Evolutionary conservation across 2,888 invertebrate species (phyloP), one percentile per base, ranked within the genome.

Genomic region (Sisyra nigra): DNA sequence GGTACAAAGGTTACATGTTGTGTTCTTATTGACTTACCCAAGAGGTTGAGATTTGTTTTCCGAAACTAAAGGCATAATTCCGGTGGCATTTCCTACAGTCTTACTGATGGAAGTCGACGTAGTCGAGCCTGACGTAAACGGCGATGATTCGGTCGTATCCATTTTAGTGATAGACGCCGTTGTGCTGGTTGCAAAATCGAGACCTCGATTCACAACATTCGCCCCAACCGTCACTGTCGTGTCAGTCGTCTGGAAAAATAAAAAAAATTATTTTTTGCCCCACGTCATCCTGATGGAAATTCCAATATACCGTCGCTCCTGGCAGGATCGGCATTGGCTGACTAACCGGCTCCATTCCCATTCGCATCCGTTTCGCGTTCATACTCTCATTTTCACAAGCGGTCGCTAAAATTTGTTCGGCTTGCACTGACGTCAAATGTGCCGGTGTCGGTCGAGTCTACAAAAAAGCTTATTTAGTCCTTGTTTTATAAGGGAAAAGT

Each of bases 381-480:
- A 91, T 83, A 66, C 89, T 89, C 69, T 94, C 94, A 62, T 94
- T 94, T 68, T 94, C 94, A 65, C 94, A 94, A 48, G 94, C 94
- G 59, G 86, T 82, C 50, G 93, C 92, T 59, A 94, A 69, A 59
- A 94, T 89, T 65, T 92, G 88, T 63, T 94, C 94, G 42, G 94
- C 94, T 65, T 92, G 91, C 51, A 92, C 91, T 52, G 93, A 93
- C 42, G 94, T 94, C 58, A 94, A 72, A 68, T 94, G 94, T 49
- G 94, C 93, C 51, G 93, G 93, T 42, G 93, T 93, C 47, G 93
- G 92, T 55, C 93, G 77, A 48, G 87, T 81, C 87, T 92, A 68
- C 50, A 59, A 52, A 48, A 47, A 51, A 42, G 45, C 45, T 13
- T 14, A 13, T 38, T 38, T 38, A 17, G 18, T 38, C 18, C 7